These are phyloP conservation scores for Sarcophaga bullata DNA, from an alignment of 1,140 invertebrate genomes.

Conservation along the genomic window DNA sequence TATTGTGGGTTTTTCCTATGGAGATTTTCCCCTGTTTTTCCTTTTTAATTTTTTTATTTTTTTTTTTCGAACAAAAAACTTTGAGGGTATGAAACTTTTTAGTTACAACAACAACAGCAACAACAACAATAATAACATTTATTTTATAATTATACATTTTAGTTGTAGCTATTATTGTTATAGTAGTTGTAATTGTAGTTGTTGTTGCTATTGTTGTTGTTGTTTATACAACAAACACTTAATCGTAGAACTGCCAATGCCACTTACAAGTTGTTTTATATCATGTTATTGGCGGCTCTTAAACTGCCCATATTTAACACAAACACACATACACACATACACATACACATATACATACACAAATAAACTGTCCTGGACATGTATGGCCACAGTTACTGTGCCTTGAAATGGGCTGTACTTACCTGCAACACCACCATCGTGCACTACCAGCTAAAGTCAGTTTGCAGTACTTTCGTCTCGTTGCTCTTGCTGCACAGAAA, in stretches of 20 bases:
- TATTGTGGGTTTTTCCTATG: slow-evolving; percentile 1
- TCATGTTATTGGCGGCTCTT: slow-evolving; percentile 32
- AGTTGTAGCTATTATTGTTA: neutral
- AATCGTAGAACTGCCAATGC: neutral
- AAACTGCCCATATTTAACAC: slow-evolving; percentile 37
- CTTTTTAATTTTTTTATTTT: neutral
- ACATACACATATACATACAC: neutral
- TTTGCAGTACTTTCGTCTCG: neutral
- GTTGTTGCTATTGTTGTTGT: slow-evolving; percentile 11
- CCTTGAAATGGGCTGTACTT: no score
- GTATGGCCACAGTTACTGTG: neutral
- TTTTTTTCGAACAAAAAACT: neutral
- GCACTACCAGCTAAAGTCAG: neutral
- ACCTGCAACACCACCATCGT: no score
- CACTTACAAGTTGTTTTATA: slow-evolving; percentile 29
- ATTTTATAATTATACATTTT: slow-evolving; percentile 37
- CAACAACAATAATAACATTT: slow-evolving; percentile 13
- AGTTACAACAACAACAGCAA: neutral
- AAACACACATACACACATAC: neutral
- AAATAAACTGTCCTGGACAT: neutral
- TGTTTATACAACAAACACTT: slow-evolving; percentile 8
- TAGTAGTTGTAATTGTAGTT: neutral
- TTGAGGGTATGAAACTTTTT: no score
- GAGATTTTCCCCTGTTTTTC: neutral
- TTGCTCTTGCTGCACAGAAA: neutral